These are phyloP conservation scores for Plagodis pulveraria DNA, from an alignment of 2,888 invertebrate genomes.

Conservation along the genomic window DNA sequence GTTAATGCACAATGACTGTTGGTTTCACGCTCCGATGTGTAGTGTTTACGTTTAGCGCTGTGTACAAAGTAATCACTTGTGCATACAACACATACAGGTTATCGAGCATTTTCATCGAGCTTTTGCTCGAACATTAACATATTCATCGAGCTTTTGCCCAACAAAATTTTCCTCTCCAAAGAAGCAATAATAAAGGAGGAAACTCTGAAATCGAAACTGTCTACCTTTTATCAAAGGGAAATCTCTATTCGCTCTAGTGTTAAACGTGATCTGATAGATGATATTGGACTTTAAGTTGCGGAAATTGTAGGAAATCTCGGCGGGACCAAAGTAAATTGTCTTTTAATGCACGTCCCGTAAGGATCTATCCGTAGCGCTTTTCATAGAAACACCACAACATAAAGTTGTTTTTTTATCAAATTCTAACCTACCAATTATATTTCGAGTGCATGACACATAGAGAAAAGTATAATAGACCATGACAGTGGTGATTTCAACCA, in stretches of 20 bases:
- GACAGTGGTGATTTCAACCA: too few species aligned
- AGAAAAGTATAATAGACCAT: too few species aligned
- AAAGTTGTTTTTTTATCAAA: neutral
- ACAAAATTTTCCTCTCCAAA: constrained; percentile 42
- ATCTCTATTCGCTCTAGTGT: constrained; percentile 54
- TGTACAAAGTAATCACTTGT: constrained; percentile 9
- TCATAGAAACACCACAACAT: constrained; percentile 20
- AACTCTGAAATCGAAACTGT: constrained; percentile 39
- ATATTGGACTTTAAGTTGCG: constrained; percentile 57
- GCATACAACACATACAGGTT: constrained; percentile 27
- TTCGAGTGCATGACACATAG: too few species aligned
- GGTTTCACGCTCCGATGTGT: constrained; percentile 42
- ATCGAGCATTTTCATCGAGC: neutral
- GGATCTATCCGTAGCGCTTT: too few species aligned
- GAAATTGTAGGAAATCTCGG: constrained; percentile 41
- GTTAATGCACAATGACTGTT: constrained; percentile 53
- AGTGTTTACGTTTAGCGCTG: constrained; percentile 41
- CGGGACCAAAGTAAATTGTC: constrained; percentile 49
- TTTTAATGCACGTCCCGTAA: constrained; percentile 44
- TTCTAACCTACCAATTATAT: too few species aligned
- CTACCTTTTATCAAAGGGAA: constrained; percentile 44
- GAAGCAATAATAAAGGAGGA: constrained; percentile 43
- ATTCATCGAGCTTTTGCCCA: constrained; percentile 36
- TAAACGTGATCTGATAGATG: constrained; percentile 62
- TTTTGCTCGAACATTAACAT: too few species aligned